Conservation (phyloP, 1,140 invertebrate genomes). For the Acromyrmex heyeri region DNA sequence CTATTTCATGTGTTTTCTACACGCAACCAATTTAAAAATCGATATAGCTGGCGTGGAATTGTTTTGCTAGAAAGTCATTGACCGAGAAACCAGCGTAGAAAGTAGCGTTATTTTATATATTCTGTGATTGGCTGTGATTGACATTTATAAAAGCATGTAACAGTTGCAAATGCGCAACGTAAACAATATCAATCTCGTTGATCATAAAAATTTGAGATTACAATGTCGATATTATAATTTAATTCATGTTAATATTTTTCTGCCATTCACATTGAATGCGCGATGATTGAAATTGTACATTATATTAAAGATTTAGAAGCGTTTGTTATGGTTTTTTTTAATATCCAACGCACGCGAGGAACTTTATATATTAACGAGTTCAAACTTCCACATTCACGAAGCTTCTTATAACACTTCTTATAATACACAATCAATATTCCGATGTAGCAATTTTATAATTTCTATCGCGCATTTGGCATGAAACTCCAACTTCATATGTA, state of each 20-base stretch:
- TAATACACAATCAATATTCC: not conserved
- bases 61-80: conserved; percentile 71
- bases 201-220: conserved; percentile 12
- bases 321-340: not conserved
- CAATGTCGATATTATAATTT: not conserved
- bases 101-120: conserved; percentile 66
- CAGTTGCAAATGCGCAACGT: not conserved
- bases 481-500: not conserved
- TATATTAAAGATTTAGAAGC: not conserved
- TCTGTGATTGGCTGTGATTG: conserved; percentile 76
- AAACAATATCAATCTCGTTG: not conserved
- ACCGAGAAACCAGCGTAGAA: conserved; percentile 64
- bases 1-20: conserved; percentile 69
- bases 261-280: not conserved
- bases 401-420: not conserved
- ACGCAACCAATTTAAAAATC: conserved; percentile 67
- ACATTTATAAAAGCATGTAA: conserved; percentile 42
- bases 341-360: not conserved
- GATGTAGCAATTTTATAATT: conserved; percentile 18
- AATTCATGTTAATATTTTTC: not conserved
- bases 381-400: not conserved
- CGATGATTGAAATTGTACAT: not conserved
- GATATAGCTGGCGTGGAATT: conserved; percentile 68
- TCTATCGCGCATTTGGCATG: not conserved
- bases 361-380: not conserved